Evolutionary conservation across 2,797 vertebrate species (phyloP).

Genomic region (Characodon lateralis): DNA sequence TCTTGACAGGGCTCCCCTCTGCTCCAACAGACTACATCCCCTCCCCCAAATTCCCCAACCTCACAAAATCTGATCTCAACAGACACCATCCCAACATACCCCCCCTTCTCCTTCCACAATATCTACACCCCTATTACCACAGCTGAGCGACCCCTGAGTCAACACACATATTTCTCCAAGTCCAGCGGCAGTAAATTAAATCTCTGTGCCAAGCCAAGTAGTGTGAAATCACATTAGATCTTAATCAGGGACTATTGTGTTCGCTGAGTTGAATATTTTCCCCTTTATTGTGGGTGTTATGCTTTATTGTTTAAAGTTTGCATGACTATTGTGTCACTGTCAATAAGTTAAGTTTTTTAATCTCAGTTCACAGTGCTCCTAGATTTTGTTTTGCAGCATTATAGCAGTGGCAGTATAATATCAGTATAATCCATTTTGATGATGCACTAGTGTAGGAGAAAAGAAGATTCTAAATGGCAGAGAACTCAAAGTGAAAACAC

Average conservation of each 20-base stretch:
- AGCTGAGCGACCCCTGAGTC: slow-evolving; percentile 47
- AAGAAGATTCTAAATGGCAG: background rate
- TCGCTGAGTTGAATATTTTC: slow-evolving; percentile 46
- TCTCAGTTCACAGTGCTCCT: background rate
- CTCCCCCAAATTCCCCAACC: background rate
- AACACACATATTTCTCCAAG: slow-evolving; percentile 59
- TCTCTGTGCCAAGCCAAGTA: slow-evolving; percentile 65
- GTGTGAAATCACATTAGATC: slow-evolving; percentile 79
- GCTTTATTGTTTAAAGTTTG: slow-evolving; percentile 32
- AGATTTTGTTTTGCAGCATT: background rate
- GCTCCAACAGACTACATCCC: slow-evolving; percentile 35
- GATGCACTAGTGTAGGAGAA: background rate
- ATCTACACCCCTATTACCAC: slow-evolving; percentile 27
- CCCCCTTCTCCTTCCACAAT: slow-evolving; percentile 14
- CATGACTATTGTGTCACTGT: background rate
- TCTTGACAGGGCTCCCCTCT: slow-evolving; percentile 60
- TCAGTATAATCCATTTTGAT: background rate
- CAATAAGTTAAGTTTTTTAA: background rate
- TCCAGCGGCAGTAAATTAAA: slow-evolving; percentile 72
- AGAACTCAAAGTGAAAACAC: background rate
- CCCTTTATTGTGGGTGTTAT: slow-evolving; percentile 36
- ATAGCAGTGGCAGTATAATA: background rate
- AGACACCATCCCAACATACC: slow-evolving; percentile 18
- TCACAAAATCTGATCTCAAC: slow-evolving; percentile 40
- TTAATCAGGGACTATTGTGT: slow-evolving; percentile 72